Evolutionary conservation across 2,113 vertebrate genomes (phyloP).

Genomic region (Heliornis fulica): DNA sequence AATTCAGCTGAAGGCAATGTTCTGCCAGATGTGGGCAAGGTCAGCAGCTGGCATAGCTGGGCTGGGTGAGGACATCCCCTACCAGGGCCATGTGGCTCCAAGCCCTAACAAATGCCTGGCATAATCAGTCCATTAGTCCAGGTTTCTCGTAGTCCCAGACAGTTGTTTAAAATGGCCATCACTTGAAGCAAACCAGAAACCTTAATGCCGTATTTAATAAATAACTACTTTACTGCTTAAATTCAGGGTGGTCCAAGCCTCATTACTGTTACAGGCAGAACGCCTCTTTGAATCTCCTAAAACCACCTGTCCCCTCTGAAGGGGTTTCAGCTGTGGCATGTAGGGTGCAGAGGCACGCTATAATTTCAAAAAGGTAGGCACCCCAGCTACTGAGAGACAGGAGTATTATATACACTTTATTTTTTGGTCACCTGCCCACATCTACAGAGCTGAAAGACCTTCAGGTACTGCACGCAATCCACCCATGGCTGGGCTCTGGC

Average conservation of each 20-base stretch:
- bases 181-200: slow-evolving; percentile 45
- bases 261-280: neutral
- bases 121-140: slow-evolving; percentile 5
- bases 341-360: fast-evolving
- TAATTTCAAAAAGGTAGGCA: neutral
- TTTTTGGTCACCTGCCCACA: neutral
- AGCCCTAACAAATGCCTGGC: neutral
- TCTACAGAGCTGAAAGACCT: neutral
- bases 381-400: neutral
- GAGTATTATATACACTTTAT: neutral
- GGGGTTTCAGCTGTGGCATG: neutral
- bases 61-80: neutral
- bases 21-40: neutral
- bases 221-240: neutral
- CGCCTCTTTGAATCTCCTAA: neutral
- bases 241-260: neutral
- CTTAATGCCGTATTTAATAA: slow-evolving; percentile 1
- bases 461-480: neutral
- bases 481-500: neutral
- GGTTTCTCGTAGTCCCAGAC: neutral
- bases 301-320: neutral
- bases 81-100: neutral
- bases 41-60: neutral
- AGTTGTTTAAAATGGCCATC: slow-evolving; percentile 46
- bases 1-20: neutral